These are phyloP conservation scores for Tyto alba DNA, from an alignment of 2,113 vertebrate genomes.

Conservation along the genomic window DNA sequence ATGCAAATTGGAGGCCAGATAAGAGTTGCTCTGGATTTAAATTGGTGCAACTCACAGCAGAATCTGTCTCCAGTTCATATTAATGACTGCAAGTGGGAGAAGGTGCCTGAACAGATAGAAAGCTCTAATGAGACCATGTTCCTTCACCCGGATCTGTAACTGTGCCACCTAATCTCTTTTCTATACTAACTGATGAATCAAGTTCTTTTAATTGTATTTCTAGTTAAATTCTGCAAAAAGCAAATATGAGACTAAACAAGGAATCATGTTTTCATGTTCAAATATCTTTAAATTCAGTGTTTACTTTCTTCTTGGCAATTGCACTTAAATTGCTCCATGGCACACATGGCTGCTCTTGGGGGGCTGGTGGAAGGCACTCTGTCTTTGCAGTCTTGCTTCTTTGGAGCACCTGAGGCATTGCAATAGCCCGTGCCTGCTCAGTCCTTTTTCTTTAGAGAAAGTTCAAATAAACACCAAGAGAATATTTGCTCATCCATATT, in stretches of 20 bases:
- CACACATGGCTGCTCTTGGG: not conserved
- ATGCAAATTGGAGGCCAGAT: conserved; percentile 28
- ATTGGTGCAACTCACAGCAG: conserved; percentile 40
- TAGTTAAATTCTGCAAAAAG: not conserved
- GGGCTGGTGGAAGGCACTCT: not conserved
- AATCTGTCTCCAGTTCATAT: conserved; percentile 33
- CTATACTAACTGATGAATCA: not conserved
- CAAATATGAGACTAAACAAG: not conserved
- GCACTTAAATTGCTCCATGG: not conserved
- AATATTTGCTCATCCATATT: not conserved
- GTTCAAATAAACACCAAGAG: not conserved
- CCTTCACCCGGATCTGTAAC: conserved; percentile 19
- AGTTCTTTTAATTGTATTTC: conserved; percentile 27
- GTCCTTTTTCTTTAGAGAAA: not conserved
- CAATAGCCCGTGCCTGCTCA: not conserved
- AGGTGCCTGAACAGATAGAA: not conserved
- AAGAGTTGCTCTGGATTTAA: conserved; percentile 40
- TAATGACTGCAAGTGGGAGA: conserved; percentile 14
- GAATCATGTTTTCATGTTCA: not conserved
- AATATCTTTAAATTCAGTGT: not conserved
- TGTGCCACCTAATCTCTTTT: conserved; percentile 14
- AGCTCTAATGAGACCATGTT: conserved; percentile 38
- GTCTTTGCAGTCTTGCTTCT: not conserved
- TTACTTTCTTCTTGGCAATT: not conserved
- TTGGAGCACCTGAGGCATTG: not conserved